A percentile compares a stretch with the other conserved stretches of the same genome.
These are phyloP conservation scores for Allolobophora icterica DNA, from an alignment of 2,888 invertebrate species.

Conservation along the genomic window DNA sequence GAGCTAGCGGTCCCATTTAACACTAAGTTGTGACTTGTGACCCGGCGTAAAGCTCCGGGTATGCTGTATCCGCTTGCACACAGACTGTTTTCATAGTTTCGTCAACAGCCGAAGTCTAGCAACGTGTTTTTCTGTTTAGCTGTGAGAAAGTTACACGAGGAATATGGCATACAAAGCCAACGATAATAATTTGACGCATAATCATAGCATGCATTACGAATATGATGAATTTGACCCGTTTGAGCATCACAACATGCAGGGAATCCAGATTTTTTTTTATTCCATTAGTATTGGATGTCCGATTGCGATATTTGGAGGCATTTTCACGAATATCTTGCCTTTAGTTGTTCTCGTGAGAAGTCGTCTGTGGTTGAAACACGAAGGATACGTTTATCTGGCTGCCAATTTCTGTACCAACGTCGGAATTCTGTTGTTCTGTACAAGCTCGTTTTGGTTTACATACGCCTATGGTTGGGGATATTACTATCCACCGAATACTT, in stretches of 20 bases:
- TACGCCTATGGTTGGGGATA: not conserved
- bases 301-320: not conserved
- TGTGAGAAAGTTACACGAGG: not conserved
- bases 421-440: not conserved
- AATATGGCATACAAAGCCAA: not conserved
- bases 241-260: not conserved
- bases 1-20: no score
- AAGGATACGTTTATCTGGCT: constrained; percentile 22
- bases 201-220: not conserved
- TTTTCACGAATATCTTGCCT: not conserved
- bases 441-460: not conserved
- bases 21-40: no score
- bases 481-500: not conserved
- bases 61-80: no score
- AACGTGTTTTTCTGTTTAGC: not conserved
- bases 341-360: not conserved
- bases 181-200: not conserved
- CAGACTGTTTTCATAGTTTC: no score
- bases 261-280: not conserved
- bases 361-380: constrained; percentile 29
- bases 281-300: not conserved
- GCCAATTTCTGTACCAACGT: not conserved
- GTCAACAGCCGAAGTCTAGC: not conserved
- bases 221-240: not conserved
- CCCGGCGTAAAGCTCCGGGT: no score